Evolutionary conservation across 2,888 invertebrate genomes (phyloP).

Genomic region (Catonia carolina): DNA sequence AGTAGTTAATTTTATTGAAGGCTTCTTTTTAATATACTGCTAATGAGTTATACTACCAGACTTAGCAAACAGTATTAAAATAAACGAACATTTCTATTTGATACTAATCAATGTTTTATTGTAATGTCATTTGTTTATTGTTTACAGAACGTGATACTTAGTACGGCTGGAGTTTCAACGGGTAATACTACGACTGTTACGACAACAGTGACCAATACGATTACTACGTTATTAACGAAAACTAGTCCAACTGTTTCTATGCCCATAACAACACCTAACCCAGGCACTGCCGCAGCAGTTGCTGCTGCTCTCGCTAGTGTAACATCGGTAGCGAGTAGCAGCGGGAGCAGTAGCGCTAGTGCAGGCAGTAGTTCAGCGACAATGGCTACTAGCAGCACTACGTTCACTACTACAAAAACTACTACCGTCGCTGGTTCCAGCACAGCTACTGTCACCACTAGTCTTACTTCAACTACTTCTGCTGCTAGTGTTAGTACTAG

Average conservation of each 20-base stretch:
- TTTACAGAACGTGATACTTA: neutral
- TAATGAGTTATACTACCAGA: too few species aligned
- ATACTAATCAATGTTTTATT: too few species aligned
- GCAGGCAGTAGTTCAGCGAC: neutral
- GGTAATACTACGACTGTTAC: neutral
- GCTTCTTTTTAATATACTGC: too few species aligned
- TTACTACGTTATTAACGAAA: neutral
- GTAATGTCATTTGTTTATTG: too few species aligned
- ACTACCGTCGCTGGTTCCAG: neutral
- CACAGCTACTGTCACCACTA: neutral
- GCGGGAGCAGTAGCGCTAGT: neutral
- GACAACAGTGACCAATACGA: neutral
- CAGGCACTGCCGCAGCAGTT: slow-evolving; percentile 3
- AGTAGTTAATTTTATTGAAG: too few species aligned
- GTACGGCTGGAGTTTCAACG: neutral
- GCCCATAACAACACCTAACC: slow-evolving; percentile 7
- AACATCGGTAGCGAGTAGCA: neutral
- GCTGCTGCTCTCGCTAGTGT: slow-evolving; percentile 6
- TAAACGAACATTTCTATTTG: too few species aligned
- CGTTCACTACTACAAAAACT: slow-evolving; percentile 2
- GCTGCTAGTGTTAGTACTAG: neutral
- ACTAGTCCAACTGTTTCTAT: slow-evolving; percentile 30
- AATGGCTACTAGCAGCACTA: slow-evolving; percentile 8
- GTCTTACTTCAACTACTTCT: neutral
- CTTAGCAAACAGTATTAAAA: too few species aligned